Evolutionary conservation across 2,888 invertebrate genomes (phyloP).

Genomic region (Coremacera marginata): DNA sequence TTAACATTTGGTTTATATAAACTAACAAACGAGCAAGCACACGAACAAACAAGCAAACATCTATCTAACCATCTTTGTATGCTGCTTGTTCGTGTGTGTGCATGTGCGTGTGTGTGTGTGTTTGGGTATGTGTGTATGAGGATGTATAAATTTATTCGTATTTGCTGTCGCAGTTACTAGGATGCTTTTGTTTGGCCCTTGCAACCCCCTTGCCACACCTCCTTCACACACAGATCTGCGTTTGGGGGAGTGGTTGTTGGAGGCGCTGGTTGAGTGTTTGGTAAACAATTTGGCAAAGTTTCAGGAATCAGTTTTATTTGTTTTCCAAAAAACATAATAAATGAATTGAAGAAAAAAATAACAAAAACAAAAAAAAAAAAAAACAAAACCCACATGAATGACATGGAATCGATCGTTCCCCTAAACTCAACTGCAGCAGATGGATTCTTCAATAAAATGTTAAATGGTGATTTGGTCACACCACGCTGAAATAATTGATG

Average conservation of each 20-base stretch:
- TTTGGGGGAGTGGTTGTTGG: not conserved
- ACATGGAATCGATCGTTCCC: not conserved
- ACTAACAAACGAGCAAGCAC: not conserved
- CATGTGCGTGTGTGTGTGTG: constrained; percentile 14
- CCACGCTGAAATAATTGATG: too few relatives aligned
- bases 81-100: not conserved
- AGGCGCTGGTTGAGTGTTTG: constrained; percentile 40
- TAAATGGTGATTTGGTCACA: too few relatives aligned
- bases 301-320: constrained; percentile 47
- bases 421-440: too few relatives aligned
- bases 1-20: constrained; percentile 50
- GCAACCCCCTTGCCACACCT: constrained; percentile 9
- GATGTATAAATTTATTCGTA: constrained; percentile 21
- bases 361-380: too few relatives aligned
- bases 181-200: constrained; percentile 40
- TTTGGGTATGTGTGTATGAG: constrained; percentile 37
- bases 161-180: constrained; percentile 39
- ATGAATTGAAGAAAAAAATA: not conserved
- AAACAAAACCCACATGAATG: not conserved
- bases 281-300: constrained; percentile 53
- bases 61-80: not conserved
- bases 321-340: constrained; percentile 12
- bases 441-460: too few relatives aligned
- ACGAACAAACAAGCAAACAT: not conserved
- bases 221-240: not conserved